Conservation (phyloP, 2,888 invertebrate genomes). For the Candidula unifasciata region DNA sequence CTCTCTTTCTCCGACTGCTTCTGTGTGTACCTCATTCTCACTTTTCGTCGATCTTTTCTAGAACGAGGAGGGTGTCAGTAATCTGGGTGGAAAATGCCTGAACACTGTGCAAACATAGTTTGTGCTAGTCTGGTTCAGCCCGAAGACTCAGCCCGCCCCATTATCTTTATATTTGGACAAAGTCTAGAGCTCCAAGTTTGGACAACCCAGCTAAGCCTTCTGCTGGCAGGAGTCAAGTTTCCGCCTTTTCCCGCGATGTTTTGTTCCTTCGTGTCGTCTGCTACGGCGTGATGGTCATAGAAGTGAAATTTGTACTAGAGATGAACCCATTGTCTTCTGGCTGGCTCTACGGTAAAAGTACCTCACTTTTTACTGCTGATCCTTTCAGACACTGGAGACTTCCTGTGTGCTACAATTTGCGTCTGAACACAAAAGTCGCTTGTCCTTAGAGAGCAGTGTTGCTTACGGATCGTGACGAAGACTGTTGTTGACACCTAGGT, state of each 20-base stretch:
- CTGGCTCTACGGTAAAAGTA: neutral
- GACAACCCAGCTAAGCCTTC: slow-evolving; percentile 32
- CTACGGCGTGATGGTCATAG: neutral
- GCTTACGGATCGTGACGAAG: too few species aligned
- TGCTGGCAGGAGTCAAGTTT: slow-evolving; percentile 29
- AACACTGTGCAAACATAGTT: slow-evolving; percentile 24
- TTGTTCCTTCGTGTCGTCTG: neutral
- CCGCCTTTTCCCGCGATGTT: slow-evolving; percentile 2
- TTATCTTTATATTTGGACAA: slow-evolving; percentile 37
- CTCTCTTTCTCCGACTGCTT: neutral
- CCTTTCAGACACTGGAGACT: neutral
- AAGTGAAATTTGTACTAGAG: slow-evolving; percentile 4
- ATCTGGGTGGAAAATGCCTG: slow-evolving; percentile 4
- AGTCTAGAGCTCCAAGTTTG: slow-evolving; percentile 31
- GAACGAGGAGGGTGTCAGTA: slow-evolving; percentile 21
- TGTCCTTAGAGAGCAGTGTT: too few species aligned
- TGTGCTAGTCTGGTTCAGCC: neutral
- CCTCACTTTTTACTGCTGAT: neutral
- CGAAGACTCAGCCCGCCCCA: neutral
- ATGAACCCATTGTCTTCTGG: slow-evolving; percentile 6
- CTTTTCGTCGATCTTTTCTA: too few species aligned
- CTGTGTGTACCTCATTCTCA: too few species aligned
- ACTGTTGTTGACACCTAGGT: too few species aligned
- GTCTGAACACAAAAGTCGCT: neutral
- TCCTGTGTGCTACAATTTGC: neutral